Evolutionary conservation across 2,888 invertebrate genomes (phyloP), one percentile per base, ranked within the genome.

Genomic region (Tenthredo mesomela): DNA sequence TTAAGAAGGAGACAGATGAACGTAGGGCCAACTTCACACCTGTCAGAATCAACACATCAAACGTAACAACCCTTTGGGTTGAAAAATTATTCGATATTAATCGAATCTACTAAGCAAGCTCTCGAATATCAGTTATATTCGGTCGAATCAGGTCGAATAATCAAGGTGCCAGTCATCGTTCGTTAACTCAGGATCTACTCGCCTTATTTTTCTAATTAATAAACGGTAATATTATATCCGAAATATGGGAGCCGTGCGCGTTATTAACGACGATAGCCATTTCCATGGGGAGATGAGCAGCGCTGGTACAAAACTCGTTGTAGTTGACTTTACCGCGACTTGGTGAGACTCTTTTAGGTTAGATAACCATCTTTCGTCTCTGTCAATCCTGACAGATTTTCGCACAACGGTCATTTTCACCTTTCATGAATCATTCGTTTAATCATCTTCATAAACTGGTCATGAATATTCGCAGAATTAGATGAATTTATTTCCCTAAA

Each of bases 301-400:
- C 88, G 98, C 98, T 18, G 97, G 98, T 15, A 95, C 96, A 5
- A 98, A 97, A 93, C 94, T 99, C 70, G 98, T 99, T 71, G 97
- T 99, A 71, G 98, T 97, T 7, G 99, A 99, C 94, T 99, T 98
- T 93, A 98, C 98, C 87, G 99, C 99, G 84, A 96, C 96, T 90
- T 99, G 99, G 99, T 98, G 93, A 95, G 94, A 91, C 86, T 87
- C 84, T 84, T 83, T 21, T 65, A 89, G 90, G 90, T 91, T 91
- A 37, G 37, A 37, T 37, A 37, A 37, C 37, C 37, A 92, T 86
- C 61, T 33, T 40, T 25, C 40, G 21, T n/a, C 50, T 25, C 33
- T 15, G 37, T 50, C 50, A 50, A 50, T 21, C 33, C n/a, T 25
- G 10, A 54, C 12, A 65, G 2, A 29, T 21, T 47, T 65, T 82